Evolutionary conservation across 2,797 vertebrate genomes (phyloP), one percentile per base, ranked within the genome.

Genomic region (Muscicapa striata): DNA sequence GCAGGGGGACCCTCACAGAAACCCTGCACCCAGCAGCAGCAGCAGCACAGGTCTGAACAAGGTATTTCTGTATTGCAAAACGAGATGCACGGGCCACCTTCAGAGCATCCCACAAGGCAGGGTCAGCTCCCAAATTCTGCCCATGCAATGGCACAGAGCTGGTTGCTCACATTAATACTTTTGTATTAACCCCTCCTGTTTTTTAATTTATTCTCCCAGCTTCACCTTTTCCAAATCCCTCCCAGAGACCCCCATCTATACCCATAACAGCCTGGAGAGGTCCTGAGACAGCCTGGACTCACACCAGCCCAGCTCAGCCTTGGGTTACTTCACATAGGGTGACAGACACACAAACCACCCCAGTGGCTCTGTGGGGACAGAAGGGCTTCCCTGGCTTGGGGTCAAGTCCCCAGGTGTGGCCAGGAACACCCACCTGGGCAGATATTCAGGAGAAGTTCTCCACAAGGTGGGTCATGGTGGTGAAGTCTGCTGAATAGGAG

Each of bases 381-480:
- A 9, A 82, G 8, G 13, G 17, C 23, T 32, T 23, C 54, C 21
- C 41, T 19, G 2, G 16, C 43, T 49, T 1, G 3, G 34, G 23
- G 29, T 23, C 10, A 16, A 59, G 46, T 41, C 38, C 49, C 8
- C 2, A 0, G 2, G 10, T 21, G 26, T n/a, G 22, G 8, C 23
- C 40, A 52, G 52, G 36, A n/a, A 13, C 11, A 92, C 97, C 85
- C 98, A 99, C 99, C 99, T 77, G 99, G 98, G 75, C 99, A 99
- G 88, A 99, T 98, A 83, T 99, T 99, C 92, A 99, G 98, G 98
- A 99, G 91, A 99, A 98, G 97, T 99, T 99, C 94, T 99, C 99
- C 46, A 99, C 98, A 5, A 99, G 98, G 93, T 98, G 98, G 86
- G 98, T 98, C 97, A 99, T 99, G 96, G 99, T 98, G 22, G 93